Conservation (phyloP, 2,797 vertebrate genomes). For the Uromys caudimaculatus region DNA sequence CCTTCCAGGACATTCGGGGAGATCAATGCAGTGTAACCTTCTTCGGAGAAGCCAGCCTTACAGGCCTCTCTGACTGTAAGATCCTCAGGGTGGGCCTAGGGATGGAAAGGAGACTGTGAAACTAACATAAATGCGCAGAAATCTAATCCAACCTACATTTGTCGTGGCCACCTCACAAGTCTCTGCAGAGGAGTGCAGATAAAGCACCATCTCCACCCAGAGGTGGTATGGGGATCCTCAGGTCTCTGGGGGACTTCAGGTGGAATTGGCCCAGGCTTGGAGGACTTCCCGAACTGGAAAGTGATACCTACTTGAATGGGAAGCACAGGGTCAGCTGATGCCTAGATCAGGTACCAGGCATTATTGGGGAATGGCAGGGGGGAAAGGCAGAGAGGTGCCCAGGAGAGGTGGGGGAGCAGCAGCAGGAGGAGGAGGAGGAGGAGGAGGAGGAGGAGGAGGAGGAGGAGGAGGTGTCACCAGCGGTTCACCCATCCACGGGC, state of each 20-base stretch:
- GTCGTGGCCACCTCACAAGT: fast-evolving
- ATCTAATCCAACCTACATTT: no score
- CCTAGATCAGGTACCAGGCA: no score
- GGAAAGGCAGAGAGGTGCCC: no score
- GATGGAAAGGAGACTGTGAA: slow-evolving; percentile 46
- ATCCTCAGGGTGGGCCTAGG: slow-evolving; percentile 89
- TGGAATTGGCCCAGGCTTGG: fast-evolving
- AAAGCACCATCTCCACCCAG: not conserved
- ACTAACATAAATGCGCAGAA: not conserved
- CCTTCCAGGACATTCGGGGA: slow-evolving; percentile 93
- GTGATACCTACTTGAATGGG: fast-evolving
- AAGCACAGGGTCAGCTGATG: fast-evolving
- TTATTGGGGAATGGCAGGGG: fast-evolving
- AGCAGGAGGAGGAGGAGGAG: not conserved
- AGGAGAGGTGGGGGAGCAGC: not conserved
- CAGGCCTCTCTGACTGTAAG: slow-evolving; percentile 91
- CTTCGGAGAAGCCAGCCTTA: slow-evolving; percentile 95
- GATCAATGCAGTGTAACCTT: slow-evolving; percentile 93
- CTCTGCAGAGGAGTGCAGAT: not conserved
- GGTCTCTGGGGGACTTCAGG: not conserved
- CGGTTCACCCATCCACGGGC: not conserved
- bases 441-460: not conserved
- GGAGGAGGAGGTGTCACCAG: not conserved
- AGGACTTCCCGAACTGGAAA: not conserved
- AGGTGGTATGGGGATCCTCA: not conserved